Percentiles rank a stretch among this genome's conserved stretches.
These are phyloP conservation scores for Steinernema khuongi DNA, from an alignment of 1,140 invertebrate species.

Conservation along the genomic window DNA sequence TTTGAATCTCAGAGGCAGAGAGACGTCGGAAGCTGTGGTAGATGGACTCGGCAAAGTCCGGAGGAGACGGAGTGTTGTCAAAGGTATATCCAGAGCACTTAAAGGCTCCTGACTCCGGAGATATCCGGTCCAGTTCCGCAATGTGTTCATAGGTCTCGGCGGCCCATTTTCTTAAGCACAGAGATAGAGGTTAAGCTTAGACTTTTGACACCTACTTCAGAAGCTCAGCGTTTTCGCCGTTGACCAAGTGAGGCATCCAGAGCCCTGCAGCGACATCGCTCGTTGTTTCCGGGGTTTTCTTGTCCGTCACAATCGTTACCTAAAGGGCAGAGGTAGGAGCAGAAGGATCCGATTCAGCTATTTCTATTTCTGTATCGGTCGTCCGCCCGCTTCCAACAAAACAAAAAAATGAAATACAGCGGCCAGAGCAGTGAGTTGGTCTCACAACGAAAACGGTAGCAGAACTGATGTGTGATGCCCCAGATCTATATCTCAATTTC, in stretches of 20 bases:
- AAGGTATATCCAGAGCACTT: neutral
- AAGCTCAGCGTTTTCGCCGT: slow-evolving; percentile 64
- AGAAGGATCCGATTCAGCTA: too few species aligned
- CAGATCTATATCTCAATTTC: too few species aligned
- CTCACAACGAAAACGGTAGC: too few species aligned
- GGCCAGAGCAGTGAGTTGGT: too few species aligned
- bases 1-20: neutral
- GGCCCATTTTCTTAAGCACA: neutral
- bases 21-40: neutral
- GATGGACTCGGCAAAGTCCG: neutral
- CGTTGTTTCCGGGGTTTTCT: slow-evolving; percentile 70
- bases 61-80: neutral
- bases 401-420: too few species aligned
- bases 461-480: too few species aligned
- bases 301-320: slow-evolving; percentile 68
- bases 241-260: slow-evolving; percentile 69
- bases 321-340: too few species aligned
- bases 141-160: neutral
- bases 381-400: too few species aligned
- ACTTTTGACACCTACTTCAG: slow-evolving; percentile 62
- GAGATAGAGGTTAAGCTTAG: neutral
- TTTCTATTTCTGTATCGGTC: too few species aligned
- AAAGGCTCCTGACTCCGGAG: neutral
- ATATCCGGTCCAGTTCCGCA: neutral
- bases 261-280: slow-evolving; percentile 73